Evolutionary conservation across 2,888 invertebrate species (phyloP).

Genomic region (Quadriops clusia): DNA sequence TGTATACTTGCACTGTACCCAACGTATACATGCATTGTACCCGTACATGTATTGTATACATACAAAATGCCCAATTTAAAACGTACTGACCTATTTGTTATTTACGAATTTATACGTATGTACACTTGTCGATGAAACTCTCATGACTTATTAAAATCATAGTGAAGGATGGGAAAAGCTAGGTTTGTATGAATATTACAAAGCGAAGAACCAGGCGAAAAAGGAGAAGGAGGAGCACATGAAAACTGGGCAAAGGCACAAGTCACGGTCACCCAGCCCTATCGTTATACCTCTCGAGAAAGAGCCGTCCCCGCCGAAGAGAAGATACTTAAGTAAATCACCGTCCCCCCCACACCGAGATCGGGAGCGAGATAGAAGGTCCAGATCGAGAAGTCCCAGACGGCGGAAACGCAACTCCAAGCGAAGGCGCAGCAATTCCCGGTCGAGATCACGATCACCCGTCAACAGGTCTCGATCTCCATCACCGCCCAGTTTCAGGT

Average conservation of each 20-base stretch:
- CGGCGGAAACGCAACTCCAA: slow-evolving; percentile 30
- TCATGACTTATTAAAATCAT: slow-evolving; percentile 5
- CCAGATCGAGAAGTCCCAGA: slow-evolving; percentile 36
- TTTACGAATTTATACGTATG: no score
- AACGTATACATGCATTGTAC: no score
- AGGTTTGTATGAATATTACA: slow-evolving; percentile 94
- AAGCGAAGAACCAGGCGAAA: slow-evolving; percentile 84
- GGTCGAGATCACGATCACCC: slow-evolving; percentile 33
- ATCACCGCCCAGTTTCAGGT: no score
- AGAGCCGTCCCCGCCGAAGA: slow-evolving; percentile 59
- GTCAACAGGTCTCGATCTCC: slow-evolving; percentile 37
- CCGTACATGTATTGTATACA: no score
- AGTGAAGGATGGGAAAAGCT: slow-evolving; percentile 98
- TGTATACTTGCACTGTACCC: no score
- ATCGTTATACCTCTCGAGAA: slow-evolving; percentile 59
- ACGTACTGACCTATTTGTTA: no score
- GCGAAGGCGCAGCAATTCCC: slow-evolving; percentile 37
- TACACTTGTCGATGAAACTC: no score
- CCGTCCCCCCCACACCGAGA: slow-evolving; percentile 25
- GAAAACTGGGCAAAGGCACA: slow-evolving; percentile 53
- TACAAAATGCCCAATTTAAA: no score
- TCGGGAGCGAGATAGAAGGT: slow-evolving; percentile 23
- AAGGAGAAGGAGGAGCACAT: slow-evolving; percentile 81
- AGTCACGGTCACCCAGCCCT: slow-evolving; percentile 69
- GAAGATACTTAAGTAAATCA: slow-evolving; percentile 60